Percentiles rank a stretch among this genome's conserved stretches.
These are phyloP conservation scores for Mola mola DNA, from an alignment of 2,113 vertebrate genomes.

Conservation along the genomic window DNA sequence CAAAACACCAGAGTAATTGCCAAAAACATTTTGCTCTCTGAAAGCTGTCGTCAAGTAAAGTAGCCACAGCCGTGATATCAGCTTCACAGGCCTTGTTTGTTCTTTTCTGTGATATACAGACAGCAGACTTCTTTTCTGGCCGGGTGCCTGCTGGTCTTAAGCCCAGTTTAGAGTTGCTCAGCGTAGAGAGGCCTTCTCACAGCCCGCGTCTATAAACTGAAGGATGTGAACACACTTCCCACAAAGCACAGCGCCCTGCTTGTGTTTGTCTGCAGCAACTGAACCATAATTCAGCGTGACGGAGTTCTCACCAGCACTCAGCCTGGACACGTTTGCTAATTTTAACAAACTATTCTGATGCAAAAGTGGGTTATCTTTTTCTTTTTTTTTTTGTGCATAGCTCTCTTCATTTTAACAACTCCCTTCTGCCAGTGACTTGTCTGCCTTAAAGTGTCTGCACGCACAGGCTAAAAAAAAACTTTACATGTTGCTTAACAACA, in stretches of 20 bases:
- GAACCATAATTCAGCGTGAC: background rate
- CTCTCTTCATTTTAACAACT: no score
- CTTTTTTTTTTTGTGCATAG: no score
- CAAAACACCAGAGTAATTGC: background rate
- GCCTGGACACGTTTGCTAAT: background rate
- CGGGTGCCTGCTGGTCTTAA: slow-evolving; percentile 38
- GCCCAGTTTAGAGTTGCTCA: slow-evolving; percentile 46
- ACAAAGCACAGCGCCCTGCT: slow-evolving; percentile 10
- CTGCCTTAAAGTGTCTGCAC: no score
- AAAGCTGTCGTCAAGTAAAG: background rate
- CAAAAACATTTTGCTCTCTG: background rate
- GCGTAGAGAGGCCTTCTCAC: slow-evolving; percentile 25
- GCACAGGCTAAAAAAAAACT: no score
- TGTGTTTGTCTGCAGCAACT: slow-evolving; percentile 1
- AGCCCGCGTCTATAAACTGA: slow-evolving; percentile 6
- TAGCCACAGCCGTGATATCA: background rate
- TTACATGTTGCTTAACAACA: no score
- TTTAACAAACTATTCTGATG: slow-evolving; percentile 1
- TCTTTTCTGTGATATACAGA: slow-evolving; percentile 38
- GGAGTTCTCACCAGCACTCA: background rate
- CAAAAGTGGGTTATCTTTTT: no score
- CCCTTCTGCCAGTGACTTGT: no score
- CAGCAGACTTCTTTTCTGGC: slow-evolving; percentile 48
- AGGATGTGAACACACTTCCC: slow-evolving; percentile 4
- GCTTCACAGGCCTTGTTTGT: slow-evolving; percentile 10